Evolutionary conservation across 2,113 vertebrate species (phyloP).

Genomic region (Cromileptes altivelis): DNA sequence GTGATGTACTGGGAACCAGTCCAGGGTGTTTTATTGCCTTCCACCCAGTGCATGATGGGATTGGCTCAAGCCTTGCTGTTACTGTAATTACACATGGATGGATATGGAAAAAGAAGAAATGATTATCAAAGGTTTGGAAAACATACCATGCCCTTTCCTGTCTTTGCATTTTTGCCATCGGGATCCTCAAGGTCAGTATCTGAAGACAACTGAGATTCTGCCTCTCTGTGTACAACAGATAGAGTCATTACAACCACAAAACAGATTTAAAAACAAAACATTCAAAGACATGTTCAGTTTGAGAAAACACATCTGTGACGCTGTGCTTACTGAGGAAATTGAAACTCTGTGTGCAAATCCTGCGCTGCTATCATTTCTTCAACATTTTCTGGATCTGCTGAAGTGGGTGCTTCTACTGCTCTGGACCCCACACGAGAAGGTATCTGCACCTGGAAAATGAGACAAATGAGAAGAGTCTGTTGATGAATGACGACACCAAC

Average conservation of each 20-base stretch:
- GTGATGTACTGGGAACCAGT: constrained; percentile 3
- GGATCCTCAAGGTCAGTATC: constrained; percentile 96
- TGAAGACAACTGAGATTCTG: constrained; percentile 95
- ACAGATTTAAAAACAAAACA: background rate
- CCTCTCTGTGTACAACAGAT: constrained; percentile 88
- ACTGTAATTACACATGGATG: background rate
- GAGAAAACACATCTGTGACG: constrained; percentile 75
- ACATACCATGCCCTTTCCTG: constrained; percentile 92
- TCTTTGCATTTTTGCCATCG: constrained; percentile 92
- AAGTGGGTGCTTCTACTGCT: constrained; percentile 80
- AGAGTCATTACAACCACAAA: constrained; percentile 20
- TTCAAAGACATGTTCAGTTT: background rate
- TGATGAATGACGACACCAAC: background rate
- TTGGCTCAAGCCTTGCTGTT: background rate
- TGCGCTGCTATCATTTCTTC: constrained; percentile 99
- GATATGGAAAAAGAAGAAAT: background rate
- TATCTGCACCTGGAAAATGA: constrained; percentile 35
- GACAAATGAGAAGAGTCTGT: background rate
- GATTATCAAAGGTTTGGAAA: background rate
- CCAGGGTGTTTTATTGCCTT: constrained; percentile 13
- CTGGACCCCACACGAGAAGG: constrained; percentile 28
- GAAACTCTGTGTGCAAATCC: constrained; percentile 97
- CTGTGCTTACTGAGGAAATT: constrained; percentile 93
- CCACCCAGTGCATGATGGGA: background rate
- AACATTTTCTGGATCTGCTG: constrained; percentile 95